These are phyloP conservation scores for Stegastes partitus DNA, from an alignment of 2,113 vertebrate genomes.

Conservation along the genomic window DNA sequence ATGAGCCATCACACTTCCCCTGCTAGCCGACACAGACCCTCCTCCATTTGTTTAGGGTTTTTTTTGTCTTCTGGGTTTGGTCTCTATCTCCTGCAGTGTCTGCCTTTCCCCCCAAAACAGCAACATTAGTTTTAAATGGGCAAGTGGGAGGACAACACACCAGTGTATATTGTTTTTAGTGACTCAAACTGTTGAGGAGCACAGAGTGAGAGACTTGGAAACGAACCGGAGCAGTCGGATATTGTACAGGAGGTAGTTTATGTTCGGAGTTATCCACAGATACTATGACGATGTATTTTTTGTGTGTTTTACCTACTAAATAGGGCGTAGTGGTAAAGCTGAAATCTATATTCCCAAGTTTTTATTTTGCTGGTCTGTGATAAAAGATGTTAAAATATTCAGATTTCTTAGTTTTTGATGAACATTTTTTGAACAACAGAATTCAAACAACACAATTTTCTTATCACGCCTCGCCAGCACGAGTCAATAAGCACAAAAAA, in stretches of 20 bases:
- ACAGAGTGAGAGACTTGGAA: constrained; percentile 39
- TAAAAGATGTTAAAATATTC: too few species aligned
- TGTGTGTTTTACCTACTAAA: background rate
- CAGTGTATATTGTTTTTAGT: constrained; percentile 53
- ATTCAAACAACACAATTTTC: too few species aligned
- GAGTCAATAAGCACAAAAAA: too few species aligned
- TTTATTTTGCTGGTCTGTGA: background rate
- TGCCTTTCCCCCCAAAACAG: constrained; percentile 43
- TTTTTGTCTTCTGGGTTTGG: constrained; percentile 22
- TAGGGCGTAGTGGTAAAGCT: background rate
- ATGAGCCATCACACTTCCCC: constrained; percentile 54
- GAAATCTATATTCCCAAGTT: background rate
- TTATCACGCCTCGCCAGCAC: too few species aligned
- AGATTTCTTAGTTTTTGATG: too few species aligned
- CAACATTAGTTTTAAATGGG: constrained; percentile 42
- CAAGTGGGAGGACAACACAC: constrained; percentile 38
- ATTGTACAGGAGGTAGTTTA: constrained; percentile 7
- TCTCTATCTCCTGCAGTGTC: constrained; percentile 21
- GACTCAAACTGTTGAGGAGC: constrained; percentile 47
- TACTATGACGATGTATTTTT: background rate
- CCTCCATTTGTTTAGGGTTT: background rate
- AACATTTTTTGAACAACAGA: too few species aligned
- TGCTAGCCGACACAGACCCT: constrained; percentile 50
- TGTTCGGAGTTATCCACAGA: constrained; percentile 36
- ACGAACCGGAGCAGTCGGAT: constrained; percentile 35